Evolutionary conservation across 2,888 invertebrate species (phyloP).

Genomic region (Melinaea menophilus): DNA sequence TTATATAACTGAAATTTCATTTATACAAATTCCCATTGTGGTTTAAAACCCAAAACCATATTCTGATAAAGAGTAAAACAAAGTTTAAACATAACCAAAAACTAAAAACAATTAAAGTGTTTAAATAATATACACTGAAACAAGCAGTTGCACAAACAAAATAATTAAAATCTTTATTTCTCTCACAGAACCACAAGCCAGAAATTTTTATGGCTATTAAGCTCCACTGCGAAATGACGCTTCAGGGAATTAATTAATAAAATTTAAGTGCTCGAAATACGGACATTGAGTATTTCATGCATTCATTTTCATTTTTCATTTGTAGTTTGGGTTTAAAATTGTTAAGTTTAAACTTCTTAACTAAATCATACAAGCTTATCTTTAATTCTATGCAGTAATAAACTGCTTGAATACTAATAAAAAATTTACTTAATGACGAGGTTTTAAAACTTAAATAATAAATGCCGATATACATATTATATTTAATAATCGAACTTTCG

Average conservation of each 20-base stretch:
- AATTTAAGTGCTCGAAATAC: not conserved
- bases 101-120: conserved; percentile 21
- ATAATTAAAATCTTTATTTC: conserved; percentile 14
- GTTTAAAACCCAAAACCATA: not conserved
- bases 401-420: too few relatives aligned
- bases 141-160: conserved; percentile 19
- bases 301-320: too few relatives aligned
- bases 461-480: too few relatives aligned
- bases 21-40: too few relatives aligned
- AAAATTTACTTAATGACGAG: too few relatives aligned
- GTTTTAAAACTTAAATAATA: too few relatives aligned
- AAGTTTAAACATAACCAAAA: conserved; percentile 7
- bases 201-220: conserved; percentile 1
- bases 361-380: not conserved
- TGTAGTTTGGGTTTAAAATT: not conserved
- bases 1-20: too few relatives aligned
- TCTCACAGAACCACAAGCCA: too few relatives aligned
- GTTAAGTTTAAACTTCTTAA: not conserved
- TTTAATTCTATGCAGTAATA: too few relatives aligned
- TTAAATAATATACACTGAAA: conserved; percentile 10
- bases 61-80: not conserved
- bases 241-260: conserved; percentile 28
- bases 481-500: too few relatives aligned
- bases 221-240: conserved; percentile 25
- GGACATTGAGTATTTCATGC: too few relatives aligned